Base-by-base conservation (phyloP, 2,113 vertebrate species). In the Rafetus swinhoei region DNA sequence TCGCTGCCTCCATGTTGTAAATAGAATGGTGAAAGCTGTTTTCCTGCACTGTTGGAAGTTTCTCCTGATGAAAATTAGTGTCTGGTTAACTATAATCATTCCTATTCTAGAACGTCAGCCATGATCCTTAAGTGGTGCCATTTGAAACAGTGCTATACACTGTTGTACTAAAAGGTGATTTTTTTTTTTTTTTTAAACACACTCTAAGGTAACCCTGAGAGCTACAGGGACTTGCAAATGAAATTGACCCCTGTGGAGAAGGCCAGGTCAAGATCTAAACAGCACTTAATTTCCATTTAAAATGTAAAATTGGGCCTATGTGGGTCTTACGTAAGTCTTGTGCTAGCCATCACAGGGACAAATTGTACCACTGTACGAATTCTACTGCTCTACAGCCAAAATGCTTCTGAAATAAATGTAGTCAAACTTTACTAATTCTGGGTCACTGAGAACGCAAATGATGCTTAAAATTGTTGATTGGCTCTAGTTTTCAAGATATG, bases 51-150 rank as follows among this genome's bases (percentile, higher is more conserved):
- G 59, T 89, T 1, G 4, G 56, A 32, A 50, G n/a, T 92, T 80
- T 57, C 72, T 82, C 85, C 16, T 5, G 1, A 32, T 35, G 55
- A 79, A 79, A 14, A 45, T 12, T 82, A 82, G 35, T 77, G 93
- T 52, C 72, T 45, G n/a, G 57, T 79, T 87, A 79, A 56, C 72
- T 52, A 77, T 65, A 87, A 87, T 84, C 55, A 1, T 79, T 79
- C 79, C 29, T 83, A 19, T 32, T 0, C 0, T 1, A 0, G 45
- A 0, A 9, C 50, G 1, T 12, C 65, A 77, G 83, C 32, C 76
- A 77, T 12, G 2, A 57, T 72, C 59, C 86, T 5, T 16, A 74
- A 54, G 21, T 24, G 39, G n/a, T 3, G 0, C 7, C 12, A 10
- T 21, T 39, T 45, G 18, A 82, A 85, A 84, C 27, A 59, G 3